A percentile compares a stretch with the other conserved stretches of the same genome.
phyloP scores from a whole-genome alignment of 2,113 vertebrate species.

The Lathamus discolor region DNA sequence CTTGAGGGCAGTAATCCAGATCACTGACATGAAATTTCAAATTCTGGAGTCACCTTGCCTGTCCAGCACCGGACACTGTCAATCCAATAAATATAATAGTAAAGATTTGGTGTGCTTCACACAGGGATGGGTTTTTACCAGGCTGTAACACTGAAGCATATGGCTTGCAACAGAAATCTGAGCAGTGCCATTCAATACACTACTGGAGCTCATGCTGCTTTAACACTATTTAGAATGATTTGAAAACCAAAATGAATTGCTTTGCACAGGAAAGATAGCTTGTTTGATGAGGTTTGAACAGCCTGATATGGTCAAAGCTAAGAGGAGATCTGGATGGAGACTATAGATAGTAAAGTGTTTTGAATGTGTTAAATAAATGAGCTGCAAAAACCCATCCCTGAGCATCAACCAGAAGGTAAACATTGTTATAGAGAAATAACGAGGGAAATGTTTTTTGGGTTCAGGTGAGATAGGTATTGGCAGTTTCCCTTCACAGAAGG shows the following conservation, averaged over 20 bases:
- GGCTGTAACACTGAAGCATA: not conserved
- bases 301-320: not conserved
- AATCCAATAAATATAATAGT: not conserved
- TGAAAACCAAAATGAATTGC: not conserved
- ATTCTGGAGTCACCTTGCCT: not conserved
- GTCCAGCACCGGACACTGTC: not conserved
- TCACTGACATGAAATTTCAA: not conserved
- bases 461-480: accelerated
- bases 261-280: not conserved
- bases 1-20: not conserved
- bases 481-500: not conserved
- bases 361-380: not conserved
- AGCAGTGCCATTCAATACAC: not conserved
- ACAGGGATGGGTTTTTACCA: not conserved
- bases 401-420: not conserved
- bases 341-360: not conserved
- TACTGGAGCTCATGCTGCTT: not conserved
- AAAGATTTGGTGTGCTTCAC: not conserved
- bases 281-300: not conserved
- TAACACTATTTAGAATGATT: not conserved
- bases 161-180: not conserved
- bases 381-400: not conserved
- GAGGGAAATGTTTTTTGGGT: not conserved
- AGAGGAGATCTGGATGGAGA: not conserved
- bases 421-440: not conserved